Evolutionary conservation across 1,140 invertebrate species (phyloP), one percentile per base, ranked within the genome.

Genomic region (Scaptomyza pallida): DNA sequence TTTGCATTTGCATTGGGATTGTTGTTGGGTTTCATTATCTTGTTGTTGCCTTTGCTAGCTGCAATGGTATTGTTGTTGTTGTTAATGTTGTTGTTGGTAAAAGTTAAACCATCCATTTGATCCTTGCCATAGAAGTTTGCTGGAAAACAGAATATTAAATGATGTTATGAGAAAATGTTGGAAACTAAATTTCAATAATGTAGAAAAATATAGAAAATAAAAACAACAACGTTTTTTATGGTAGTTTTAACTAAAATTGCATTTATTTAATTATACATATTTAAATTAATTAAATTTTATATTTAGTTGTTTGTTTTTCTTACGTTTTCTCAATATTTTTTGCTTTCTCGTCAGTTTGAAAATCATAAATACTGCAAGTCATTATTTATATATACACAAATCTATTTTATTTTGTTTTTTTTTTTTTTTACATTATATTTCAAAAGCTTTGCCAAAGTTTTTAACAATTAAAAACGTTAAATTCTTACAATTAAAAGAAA

Each of bases 321-420:
- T n/a, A n/a, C n/a, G n/a, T n/a, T 60, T 57, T 16, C 43, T 30
- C 45, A 72, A 55, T 57, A 45, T 48, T 54, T n/a, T 63, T 52
- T 30, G 12, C 30, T 47, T 54, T 60, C 33, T 19, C 30, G 4
- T 60, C 33, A 70, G 51, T 71, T n/a, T 85, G 64, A 77, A 75
- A 85, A 86, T 85, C 77, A 86, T 85, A 85, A 85, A 85, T 85
- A 85, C 81, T 85, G 81, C 77, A 79, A 86, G 81, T 80, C 86
- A 74, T 63, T 30, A 77, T 63, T 30, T 30, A 77, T 63, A 77
- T 86, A 30, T 71, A 73, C 57, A 73, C 43, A 48, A 74, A 65
- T 72, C 17, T 26, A 65, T 57, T 71, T 40, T 16, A 60, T 43
- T 35, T 50, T 45, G 12, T n/a, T 60, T 52, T 26, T 15, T 35